Evolutionary conservation across 2,113 vertebrate genomes (phyloP).

Genomic region (Hymenochirus boettgeri): DNA sequence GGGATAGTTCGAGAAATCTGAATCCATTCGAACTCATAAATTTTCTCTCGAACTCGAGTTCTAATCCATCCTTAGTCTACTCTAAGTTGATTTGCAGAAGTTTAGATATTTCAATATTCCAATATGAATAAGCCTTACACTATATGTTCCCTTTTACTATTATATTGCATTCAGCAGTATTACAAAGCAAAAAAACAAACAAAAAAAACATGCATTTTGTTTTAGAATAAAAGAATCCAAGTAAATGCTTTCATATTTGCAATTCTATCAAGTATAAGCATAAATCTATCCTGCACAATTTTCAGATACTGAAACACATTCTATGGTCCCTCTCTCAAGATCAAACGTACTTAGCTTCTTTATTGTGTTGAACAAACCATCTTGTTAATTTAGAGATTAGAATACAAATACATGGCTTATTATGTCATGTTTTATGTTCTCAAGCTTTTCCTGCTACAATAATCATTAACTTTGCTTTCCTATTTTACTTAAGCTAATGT

Average conservation of each 20-base stretch:
- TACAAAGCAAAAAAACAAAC: too few species aligned
- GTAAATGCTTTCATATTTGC: slow-evolving; percentile 8
- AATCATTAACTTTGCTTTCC: slow-evolving; percentile 24
- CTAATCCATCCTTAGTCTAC: too few species aligned
- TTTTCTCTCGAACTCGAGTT: too few species aligned
- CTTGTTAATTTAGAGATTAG: slow-evolving; percentile 37
- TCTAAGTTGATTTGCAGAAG: too few species aligned
- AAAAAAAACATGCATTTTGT: too few species aligned
- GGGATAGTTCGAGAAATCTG: too few species aligned
- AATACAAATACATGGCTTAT: slow-evolving; percentile 36
- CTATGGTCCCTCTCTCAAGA: slow-evolving; percentile 14
- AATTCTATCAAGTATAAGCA: slow-evolving; percentile 13
- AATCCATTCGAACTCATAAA: too few species aligned
- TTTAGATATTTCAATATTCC: too few species aligned
- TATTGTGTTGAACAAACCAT: slow-evolving; percentile 32
- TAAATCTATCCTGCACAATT: slow-evolving; percentile 17
- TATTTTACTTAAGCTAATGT: slow-evolving; percentile 21
- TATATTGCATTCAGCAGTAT: too few species aligned
- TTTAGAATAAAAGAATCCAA: not conserved
- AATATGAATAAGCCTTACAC: too few species aligned
- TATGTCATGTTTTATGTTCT: slow-evolving; percentile 27
- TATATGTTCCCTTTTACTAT: too few species aligned
- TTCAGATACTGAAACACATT: slow-evolving; percentile 18
- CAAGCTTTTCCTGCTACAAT: slow-evolving; percentile 21
- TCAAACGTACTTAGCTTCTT: slow-evolving; percentile 37